Base-by-base conservation (phyloP, 2,797 vertebrate genomes). In the Molothrus aeneus region DNA sequence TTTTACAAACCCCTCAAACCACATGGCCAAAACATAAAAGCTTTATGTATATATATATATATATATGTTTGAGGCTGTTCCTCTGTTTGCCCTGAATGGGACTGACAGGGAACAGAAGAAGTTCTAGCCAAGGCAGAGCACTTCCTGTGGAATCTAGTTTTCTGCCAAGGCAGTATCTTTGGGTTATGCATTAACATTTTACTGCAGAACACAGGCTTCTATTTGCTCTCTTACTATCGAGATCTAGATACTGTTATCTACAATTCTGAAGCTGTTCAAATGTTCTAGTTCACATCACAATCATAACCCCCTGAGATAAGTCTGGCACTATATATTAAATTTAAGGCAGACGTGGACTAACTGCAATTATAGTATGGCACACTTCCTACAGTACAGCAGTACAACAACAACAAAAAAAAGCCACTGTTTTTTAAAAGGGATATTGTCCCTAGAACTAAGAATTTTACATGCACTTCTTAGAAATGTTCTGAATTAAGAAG, bases 111-210 rank as follows among this genome's bases (percentile, higher is more conserved):
- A 60, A 43, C 0, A 1, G 31, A 82, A n/a, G 36, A 73, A 89
- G 45, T 40, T 87, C 42, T 71, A 73, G 63, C 7, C 60, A n/a
- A 13, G 24, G 19, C 84, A 85, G 56, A 95, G 75, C 7, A 42
- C 18, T 87, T 88, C 81, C 65, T 80, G 70, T 31, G 74, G 36
- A 69, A 73, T 43, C 29, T 8, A 17, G n/a, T n/a, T 88, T 82
- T 77, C 56, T 43, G 57, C 81, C 78, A 74, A 69, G 53, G 38
- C 7, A 32, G 24, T 72, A 57, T 71, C 68, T 92, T 64, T 84
- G 47, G 21, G 29, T 81, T 93, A 92, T 31, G 61, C 63, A 90
- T 81, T 69, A 72, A 61, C 57, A 84, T 79, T 93, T 80, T 73
- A 81, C 17, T 90, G 73, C 80, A 88, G 38, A 86, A 81, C 26